Conservation (phyloP, 2,888 invertebrate genomes). For the Amblyteles armatorius region DNA sequence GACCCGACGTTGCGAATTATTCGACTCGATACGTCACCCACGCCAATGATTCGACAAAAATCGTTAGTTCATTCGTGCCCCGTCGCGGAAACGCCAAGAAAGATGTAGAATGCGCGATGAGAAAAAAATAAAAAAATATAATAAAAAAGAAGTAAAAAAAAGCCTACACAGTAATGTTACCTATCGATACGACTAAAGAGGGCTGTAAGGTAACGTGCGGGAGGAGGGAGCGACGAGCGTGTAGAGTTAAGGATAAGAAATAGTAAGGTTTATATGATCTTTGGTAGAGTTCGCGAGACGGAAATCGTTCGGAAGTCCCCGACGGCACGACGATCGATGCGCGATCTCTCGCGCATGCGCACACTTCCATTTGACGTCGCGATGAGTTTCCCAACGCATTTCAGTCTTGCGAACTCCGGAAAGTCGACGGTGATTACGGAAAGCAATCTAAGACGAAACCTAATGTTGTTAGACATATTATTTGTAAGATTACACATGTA, state of each 20-base stretch:
- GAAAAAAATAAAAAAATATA: constrained; percentile 9
- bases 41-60: constrained; percentile 37
- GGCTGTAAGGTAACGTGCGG: constrained; percentile 12
- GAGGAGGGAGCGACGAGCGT: constrained; percentile 49
- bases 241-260: constrained; percentile 68
- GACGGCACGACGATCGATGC: constrained; percentile 14
- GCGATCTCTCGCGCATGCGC: background rate
- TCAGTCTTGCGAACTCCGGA: constrained; percentile 69
- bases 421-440: constrained; percentile 81
- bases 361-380: constrained; percentile 29
- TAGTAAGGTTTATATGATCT: constrained; percentile 77
- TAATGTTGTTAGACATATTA: constrained; percentile 84
- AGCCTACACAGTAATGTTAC: constrained; percentile 68
- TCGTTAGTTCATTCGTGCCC: constrained; percentile 2
- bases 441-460: constrained; percentile 83
- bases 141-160: constrained; percentile 41
- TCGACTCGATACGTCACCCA: constrained; percentile 41
- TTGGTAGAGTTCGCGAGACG: constrained; percentile 72
- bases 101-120: constrained; percentile 30
- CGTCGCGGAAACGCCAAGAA: constrained; percentile 4
- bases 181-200: constrained; percentile 74
- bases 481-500: constrained; percentile 81
- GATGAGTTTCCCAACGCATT: constrained; percentile 41
- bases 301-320: constrained; percentile 55
- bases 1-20: constrained; percentile 50